A percentile compares a stretch with the other conserved stretches of the same genome.
phyloP scores from a whole-genome alignment of 2,888 invertebrate species.

The Taenaris catops region DNA sequence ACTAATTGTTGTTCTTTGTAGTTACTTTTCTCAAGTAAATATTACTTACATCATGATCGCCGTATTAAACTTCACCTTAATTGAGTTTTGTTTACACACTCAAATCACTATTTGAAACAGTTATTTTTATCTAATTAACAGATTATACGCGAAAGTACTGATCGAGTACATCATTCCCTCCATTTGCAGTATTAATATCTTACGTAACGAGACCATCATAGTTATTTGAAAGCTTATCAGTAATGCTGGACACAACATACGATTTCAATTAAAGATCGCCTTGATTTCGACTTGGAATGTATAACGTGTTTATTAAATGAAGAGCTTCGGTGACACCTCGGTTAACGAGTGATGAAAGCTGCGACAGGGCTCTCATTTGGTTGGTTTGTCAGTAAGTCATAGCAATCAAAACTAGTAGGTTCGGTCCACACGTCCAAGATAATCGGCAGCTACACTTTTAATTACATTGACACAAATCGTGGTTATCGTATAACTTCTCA shows the following conservation, averaged over 20 bases:
- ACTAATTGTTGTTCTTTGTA: conserved; percentile 62
- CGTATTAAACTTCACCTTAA: conserved; percentile 1
- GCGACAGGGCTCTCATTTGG: conserved; percentile 37
- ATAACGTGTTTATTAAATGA: conserved; percentile 45
- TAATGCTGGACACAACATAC: conserved; percentile 67
- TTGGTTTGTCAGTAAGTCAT: conserved; percentile 55
- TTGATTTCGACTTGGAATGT: conserved; percentile 63
- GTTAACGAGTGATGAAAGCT: conserved; percentile 28
- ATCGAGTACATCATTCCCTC: conserved; percentile 6
- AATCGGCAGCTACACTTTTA: conserved; percentile 77
- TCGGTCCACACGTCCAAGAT: conserved; percentile 52
- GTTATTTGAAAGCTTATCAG: conserved; percentile 55
- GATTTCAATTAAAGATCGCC: conserved; percentile 75
- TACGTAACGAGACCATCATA: conserved; percentile 41
- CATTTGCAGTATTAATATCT: conserved; percentile 21
- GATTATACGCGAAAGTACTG: conserved; percentile 4
- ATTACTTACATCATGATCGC: conserved; percentile 12
- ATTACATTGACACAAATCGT: conserved; percentile 78
- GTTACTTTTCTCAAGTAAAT: conserved; percentile 16
- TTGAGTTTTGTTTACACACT: conserved; percentile 2
- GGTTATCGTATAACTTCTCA: conserved; percentile 75
- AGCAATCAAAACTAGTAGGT: conserved; percentile 66
- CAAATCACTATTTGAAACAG: neutral
- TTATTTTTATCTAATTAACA: neutral
- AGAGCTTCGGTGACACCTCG: conserved; percentile 39